Evolutionary conservation across 2,888 invertebrate genomes (phyloP), one percentile per base, ranked within the genome.

Genomic region (Tipula confusa): DNA sequence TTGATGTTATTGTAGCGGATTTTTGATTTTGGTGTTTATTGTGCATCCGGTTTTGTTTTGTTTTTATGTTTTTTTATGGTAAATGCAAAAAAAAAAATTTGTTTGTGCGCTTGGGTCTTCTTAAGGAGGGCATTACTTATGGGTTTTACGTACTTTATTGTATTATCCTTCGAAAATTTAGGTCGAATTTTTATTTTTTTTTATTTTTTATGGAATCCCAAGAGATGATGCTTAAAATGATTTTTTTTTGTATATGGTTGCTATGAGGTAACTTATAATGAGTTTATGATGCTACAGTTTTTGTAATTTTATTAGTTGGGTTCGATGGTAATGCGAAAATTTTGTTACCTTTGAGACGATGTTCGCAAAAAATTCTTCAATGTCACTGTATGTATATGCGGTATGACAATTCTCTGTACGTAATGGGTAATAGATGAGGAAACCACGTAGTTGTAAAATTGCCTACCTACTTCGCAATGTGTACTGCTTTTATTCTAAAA

Each of bases 111-210:
- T 64, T 24, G 64, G 64, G 24, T 64, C 64, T 18, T 24, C 24
- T 64, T 64, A 64, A 64, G 64, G 64, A 18, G 64, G 64, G 64
- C 6, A 38, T n/a, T 43, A 43, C n/a, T 24, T 64, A 24, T 64
- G 64, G 64, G 64, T 64, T 64, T 64, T 64, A 18, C 64, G 18
- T 64, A 9, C 24, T 64, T 64, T 64, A 64, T 64, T 64, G 24
- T 64, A 64, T 64, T 64, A 64, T 64, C 64, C 64, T 64, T 64
- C 64, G 64, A 64, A 64, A 9, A 64, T 64, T 64, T 64, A 11
- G 64, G 64, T 64, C 64, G 64, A 64, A 9, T 9, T 24, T n/a
- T 24, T 64, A 43, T 43, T 43, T n/a, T 15, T 64, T 64, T 64
- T 64, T 24, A n/a, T 24, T n/a, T 43, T 64, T 24, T 24, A 24